Conservation (phyloP, 2,113 vertebrate genomes). For the Excalfactoria chinensis region DNA sequence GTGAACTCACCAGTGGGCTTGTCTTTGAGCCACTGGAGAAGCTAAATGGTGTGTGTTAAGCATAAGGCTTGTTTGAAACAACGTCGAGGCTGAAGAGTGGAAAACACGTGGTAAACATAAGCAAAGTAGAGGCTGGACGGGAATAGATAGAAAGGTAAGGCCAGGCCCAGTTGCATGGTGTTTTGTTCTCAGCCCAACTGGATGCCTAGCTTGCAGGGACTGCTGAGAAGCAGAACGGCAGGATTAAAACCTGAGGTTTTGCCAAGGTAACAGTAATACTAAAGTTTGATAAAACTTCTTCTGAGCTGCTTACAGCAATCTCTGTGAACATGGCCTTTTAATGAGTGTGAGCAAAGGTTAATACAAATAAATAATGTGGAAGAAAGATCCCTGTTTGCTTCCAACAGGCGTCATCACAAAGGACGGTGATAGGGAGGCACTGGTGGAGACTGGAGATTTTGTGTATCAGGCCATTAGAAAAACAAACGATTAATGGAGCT, state of each 20-base stretch:
- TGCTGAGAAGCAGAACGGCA: slow-evolving; percentile 15
- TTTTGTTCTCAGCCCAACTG: slow-evolving; percentile 7
- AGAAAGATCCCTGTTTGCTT: slow-evolving; percentile 27
- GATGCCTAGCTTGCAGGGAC: not conserved
- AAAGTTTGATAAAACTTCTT: slow-evolving; percentile 29
- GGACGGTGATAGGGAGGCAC: not conserved
- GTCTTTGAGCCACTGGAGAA: slow-evolving; percentile 2
- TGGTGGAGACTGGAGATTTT: slow-evolving; percentile 19
- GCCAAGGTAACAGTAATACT: slow-evolving; percentile 11
- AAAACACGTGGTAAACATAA: slow-evolving; percentile 65
- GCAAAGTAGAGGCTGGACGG: slow-evolving; percentile 44
- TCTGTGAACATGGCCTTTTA: slow-evolving; percentile 38
- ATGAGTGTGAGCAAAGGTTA: slow-evolving; percentile 33
- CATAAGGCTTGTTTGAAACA: slow-evolving; percentile 56
- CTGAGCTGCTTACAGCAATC: slow-evolving; percentile 32
- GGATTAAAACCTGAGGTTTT: slow-evolving; percentile 50
- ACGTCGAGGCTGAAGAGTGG: slow-evolving; percentile 55
- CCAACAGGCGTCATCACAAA: slow-evolving; percentile 6
- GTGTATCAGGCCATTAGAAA: slow-evolving; percentile 20
- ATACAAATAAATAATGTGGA: slow-evolving; percentile 42
- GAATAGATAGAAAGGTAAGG: slow-evolving; percentile 72
- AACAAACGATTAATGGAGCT: not conserved
- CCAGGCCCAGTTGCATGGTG: not conserved
- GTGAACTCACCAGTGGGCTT: slow-evolving; percentile 8
- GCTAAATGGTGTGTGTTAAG: slow-evolving; percentile 26